phyloP scores from a whole-genome alignment of 2,888 invertebrate genomes.

The Ochropleura leucogaster region DNA sequence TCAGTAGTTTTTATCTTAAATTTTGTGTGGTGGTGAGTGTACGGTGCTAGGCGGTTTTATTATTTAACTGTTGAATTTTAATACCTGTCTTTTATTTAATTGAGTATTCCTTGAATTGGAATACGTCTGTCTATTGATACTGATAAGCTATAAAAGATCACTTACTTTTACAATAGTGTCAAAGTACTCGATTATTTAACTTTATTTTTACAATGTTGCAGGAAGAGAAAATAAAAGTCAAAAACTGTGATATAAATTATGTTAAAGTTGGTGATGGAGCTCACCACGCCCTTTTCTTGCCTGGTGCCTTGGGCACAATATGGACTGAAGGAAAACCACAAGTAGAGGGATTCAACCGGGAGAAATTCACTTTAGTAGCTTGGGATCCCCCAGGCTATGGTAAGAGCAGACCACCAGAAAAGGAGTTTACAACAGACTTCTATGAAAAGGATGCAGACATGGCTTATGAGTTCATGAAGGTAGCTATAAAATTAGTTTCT shows the following conservation, averaged over 20 bases:
- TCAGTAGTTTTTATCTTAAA: neutral
- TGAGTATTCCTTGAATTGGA: conserved; percentile 10
- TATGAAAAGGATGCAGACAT: conserved; percentile 93
- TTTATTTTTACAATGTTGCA: conserved; percentile 72
- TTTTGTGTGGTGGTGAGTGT: neutral
- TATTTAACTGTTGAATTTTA: neutral
- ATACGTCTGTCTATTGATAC: neutral
- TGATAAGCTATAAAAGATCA: neutral
- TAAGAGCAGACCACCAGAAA: conserved; percentile 94
- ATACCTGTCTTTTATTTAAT: neutral
- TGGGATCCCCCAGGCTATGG: conserved; percentile 98
- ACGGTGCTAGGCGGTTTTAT: neutral
- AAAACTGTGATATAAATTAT: conserved; percentile 90
- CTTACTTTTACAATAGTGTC: too few relatives aligned
- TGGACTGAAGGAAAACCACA: conserved; percentile 96
- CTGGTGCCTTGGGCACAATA: conserved; percentile 95
- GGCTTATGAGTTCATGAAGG: conserved; percentile 94
- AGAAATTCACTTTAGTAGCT: conserved; percentile 92
- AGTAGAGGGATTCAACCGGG: conserved; percentile 91
- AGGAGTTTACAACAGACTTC: conserved; percentile 93
- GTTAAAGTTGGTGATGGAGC: conserved; percentile 91
- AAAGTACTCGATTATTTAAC: neutral
- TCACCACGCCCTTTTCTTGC: conserved; percentile 92
- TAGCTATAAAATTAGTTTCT: conserved; percentile 52
- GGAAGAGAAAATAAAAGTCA: conserved; percentile 92